Base-by-base conservation (phyloP, 2,113 vertebrate genomes). In the Ochotona princeps region DNA sequence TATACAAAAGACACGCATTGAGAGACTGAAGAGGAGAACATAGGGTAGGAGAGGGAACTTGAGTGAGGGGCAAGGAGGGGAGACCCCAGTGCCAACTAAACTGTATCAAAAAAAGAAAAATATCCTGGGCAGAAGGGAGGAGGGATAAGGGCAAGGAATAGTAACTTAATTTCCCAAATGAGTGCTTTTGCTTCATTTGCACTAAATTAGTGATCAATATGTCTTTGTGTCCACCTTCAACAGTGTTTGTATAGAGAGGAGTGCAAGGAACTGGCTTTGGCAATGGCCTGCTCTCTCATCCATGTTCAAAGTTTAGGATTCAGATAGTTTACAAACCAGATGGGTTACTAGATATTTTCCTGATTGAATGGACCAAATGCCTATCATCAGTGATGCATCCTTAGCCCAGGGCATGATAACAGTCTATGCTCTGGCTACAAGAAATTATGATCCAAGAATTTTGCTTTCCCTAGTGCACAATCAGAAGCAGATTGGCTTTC, bases 241-340 rank as follows among this genome's bases (percentile, higher is more conserved):
- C 63, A 79, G 83, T n/a, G 28, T 88, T 79, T 92, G 65, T 88
- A 60, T 91, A 72, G 87, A 91, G 80, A 80, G 32, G 25, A 87
- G 21, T 89, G 6, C 51, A 89, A 75, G 47, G 72, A 95, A 89
- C 47, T 79, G n/a, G 47, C 80, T 93, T 94, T 91, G 26, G 76
- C 95, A 95, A 72, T 95, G 67, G 73, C 78, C 67, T 94, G 32
- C 65, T 94, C 94, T 47, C 76, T 91, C 44, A 10, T 72, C 51
- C 8, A 32, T 44, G 72, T 32, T 32, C n/a, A 93, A 94, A 28
- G 17, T 51, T 92, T 92, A 20, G 87, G 83, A 70, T 92, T n/a
- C 49, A 49, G 82, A 32, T 79, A 38, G 13, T 82, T 44, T 44
- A 44, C 38, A 44, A 44, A 4, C 38, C 38, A 44, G 6, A 44